Evolutionary conservation across 1,140 invertebrate species (phyloP).

Genomic region (Mizuhopecten yessoensis): DNA sequence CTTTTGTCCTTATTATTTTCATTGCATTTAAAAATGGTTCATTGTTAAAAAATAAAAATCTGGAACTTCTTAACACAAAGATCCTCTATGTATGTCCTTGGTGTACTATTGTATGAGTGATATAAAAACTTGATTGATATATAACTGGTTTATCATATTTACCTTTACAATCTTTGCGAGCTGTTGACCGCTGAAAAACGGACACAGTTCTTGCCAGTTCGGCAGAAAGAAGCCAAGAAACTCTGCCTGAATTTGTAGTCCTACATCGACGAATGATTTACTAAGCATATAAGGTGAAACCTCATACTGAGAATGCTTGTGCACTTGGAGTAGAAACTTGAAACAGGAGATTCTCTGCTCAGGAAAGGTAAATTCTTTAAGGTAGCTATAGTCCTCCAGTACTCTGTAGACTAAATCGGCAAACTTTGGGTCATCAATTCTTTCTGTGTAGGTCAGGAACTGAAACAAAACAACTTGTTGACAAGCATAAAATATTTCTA

Average conservation of each 20-base stretch:
- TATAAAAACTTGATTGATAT: too few relatives aligned
- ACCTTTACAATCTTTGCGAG: background rate
- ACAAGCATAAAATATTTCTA: too few relatives aligned
- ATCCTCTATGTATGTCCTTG: too few relatives aligned
- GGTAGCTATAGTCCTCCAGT: background rate
- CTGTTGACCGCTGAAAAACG: background rate
- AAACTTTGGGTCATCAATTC: background rate
- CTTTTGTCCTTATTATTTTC: too few relatives aligned
- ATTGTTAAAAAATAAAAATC: too few relatives aligned
- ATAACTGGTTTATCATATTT: too few relatives aligned
- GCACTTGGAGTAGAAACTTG: background rate
- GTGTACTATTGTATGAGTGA: too few relatives aligned
- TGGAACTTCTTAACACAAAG: too few relatives aligned
- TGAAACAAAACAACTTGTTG: background rate
- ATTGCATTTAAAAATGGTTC: too few relatives aligned
- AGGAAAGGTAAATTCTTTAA: background rate
- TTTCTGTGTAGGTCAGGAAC: slow-evolving; percentile 2
- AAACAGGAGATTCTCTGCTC: background rate
- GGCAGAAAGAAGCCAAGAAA: background rate
- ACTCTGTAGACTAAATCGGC: background rate
- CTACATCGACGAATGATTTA: background rate
- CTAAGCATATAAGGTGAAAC: background rate
- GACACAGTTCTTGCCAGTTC: background rate
- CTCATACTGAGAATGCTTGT: background rate
- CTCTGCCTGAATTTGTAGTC: background rate